phyloP scores from a whole-genome alignment of 2,888 invertebrate genomes.

The Tenthredo scrophulariae region DNA sequence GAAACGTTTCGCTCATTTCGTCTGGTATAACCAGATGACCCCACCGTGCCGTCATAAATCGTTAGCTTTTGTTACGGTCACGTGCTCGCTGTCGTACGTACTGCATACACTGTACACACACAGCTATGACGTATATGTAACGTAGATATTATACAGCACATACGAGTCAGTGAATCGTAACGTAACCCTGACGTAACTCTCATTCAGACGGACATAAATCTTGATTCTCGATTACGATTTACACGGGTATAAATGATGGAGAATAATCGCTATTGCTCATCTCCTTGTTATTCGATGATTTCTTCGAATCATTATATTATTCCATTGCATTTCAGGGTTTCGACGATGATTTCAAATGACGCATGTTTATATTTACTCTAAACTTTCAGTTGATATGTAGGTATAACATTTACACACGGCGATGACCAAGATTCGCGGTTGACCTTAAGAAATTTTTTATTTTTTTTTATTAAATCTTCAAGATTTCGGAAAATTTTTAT shows the following conservation, averaged over 20 bases:
- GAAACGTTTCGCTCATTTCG: slow-evolving; percentile 28
- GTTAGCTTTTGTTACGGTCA: slow-evolving; percentile 38
- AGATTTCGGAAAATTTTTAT: background rate
- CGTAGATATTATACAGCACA: background rate
- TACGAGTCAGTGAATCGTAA: slow-evolving; percentile 20
- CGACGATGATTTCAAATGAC: background rate
- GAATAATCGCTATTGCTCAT: background rate
- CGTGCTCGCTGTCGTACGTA: slow-evolving; percentile 23
- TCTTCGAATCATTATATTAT: background rate
- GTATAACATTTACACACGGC: background rate
- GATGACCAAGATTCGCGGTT: background rate
- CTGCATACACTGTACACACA: background rate
- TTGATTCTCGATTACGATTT: background rate
- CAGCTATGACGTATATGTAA: background rate
- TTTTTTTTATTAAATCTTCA: background rate
- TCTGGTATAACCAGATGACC: slow-evolving; percentile 14
- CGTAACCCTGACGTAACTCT: background rate
- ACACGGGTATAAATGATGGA: background rate
- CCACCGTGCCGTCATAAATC: slow-evolving; percentile 23
- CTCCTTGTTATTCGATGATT: background rate
- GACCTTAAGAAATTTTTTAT: background rate
- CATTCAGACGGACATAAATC: slow-evolving; percentile 16
- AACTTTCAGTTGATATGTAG: background rate
- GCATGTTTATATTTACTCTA: background rate
- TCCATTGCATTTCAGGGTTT: background rate